phyloP scores from a whole-genome alignment of 2,797 vertebrate genomes.

The Pampus argenteus region DNA sequence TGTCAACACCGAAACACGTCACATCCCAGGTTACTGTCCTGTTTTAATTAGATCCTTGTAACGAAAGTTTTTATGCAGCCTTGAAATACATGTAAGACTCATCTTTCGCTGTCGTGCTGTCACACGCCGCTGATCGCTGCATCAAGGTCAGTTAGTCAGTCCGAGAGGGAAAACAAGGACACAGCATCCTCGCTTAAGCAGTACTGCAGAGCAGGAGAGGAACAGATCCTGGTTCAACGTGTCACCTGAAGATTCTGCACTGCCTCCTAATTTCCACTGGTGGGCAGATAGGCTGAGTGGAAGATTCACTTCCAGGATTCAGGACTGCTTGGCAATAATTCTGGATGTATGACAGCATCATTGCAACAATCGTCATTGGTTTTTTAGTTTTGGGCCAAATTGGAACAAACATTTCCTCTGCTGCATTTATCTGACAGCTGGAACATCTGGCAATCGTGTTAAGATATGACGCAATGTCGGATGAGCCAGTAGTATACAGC shows the following conservation, averaged over 20 bases:
- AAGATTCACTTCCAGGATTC: not conserved
- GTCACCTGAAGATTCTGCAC: conserved; percentile 10
- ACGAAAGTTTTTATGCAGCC: conserved; percentile 26
- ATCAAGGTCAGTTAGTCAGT: conserved; percentile 70
- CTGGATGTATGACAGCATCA: not conserved
- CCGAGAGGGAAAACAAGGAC: conserved; percentile 57
- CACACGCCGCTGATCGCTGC: conserved; percentile 44
- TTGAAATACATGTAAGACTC: conserved; percentile 34
- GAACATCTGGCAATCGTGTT: too few species aligned
- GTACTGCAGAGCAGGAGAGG: conserved; percentile 9
- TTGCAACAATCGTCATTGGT: too few species aligned
- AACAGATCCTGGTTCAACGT: conserved; percentile 21
- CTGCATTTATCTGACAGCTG: too few species aligned
- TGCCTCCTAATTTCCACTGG: conserved; percentile 21
- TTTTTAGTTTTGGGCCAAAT: too few species aligned
- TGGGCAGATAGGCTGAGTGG: conserved; percentile 2
- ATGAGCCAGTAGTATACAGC: not conserved
- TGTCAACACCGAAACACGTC: conserved; percentile 2
- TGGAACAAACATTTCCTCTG: too few species aligned
- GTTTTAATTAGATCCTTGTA: conserved; percentile 32
- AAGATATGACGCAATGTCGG: too few species aligned
- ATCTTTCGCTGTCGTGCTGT: conserved; percentile 47
- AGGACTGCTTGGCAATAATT: not conserved
- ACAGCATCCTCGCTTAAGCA: conserved; percentile 33
- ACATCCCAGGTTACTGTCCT: conserved; percentile 15